These are phyloP conservation scores for Colletes gigas DNA, from an alignment of 1,140 invertebrate genomes.

Conservation along the genomic window DNA sequence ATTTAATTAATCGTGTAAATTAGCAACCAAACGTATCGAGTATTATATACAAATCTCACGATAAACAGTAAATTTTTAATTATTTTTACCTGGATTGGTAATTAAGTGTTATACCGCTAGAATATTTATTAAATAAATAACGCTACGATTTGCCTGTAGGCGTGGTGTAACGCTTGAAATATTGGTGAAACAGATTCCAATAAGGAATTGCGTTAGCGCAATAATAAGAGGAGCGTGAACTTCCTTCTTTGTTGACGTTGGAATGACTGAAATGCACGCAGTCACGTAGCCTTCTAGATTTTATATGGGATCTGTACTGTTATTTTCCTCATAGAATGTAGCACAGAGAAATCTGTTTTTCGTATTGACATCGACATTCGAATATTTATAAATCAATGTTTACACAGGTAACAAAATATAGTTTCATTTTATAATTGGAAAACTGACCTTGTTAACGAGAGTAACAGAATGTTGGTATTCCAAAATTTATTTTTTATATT, in stretches of 20 bases:
- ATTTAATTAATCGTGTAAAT: background rate
- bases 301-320: background rate
- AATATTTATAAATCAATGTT: background rate
- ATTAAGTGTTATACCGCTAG: background rate
- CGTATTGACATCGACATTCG: too few species aligned
- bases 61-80: background rate
- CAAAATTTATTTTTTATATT: too few species aligned
- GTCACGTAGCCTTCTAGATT: constrained; percentile 3
- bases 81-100: background rate
- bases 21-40: too few species aligned
- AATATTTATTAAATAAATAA: too few species aligned
- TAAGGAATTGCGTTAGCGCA: background rate
- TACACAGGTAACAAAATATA: background rate
- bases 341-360: background rate
- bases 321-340: background rate
- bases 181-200: background rate
- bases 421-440: background rate
- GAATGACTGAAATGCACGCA: constrained; percentile 17
- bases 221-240: constrained; percentile 7
- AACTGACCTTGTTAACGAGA: background rate
- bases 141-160: too few species aligned
- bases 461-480: too few species aligned
- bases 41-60: too few species aligned
- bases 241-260: constrained; percentile 11
- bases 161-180: background rate